These are phyloP conservation scores for Champsocephalus gunnari DNA, from an alignment of 2,797 vertebrate species.

Conservation along the genomic window DNA sequence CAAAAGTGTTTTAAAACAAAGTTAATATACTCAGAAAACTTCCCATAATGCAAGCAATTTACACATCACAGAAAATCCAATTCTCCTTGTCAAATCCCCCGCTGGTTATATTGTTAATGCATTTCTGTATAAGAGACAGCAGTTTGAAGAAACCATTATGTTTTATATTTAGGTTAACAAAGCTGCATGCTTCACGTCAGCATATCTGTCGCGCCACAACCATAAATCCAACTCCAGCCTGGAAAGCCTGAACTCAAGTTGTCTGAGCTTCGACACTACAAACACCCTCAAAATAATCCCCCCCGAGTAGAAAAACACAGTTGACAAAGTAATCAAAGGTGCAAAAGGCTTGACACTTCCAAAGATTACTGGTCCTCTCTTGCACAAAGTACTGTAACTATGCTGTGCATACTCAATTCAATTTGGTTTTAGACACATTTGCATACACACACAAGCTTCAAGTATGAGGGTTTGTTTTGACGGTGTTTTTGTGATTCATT, in stretches of 20 bases:
- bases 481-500: background rate
- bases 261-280: constrained; percentile 19
- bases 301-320: constrained; percentile 27
- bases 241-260: constrained; percentile 24
- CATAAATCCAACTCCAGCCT: constrained; percentile 23
- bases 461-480: background rate
- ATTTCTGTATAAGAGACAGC: constrained; percentile 9
- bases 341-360: constrained; percentile 34
- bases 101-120: background rate
- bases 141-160: background rate
- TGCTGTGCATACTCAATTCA: background rate
- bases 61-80: background rate
- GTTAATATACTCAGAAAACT: background rate
- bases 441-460: background rate
- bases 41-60: background rate
- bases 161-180: constrained; percentile 14
- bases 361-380: background rate
- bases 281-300: constrained; percentile 43
- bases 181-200: constrained; percentile 21
- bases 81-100: background rate
- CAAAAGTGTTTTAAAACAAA: background rate
- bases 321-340: constrained; percentile 38
- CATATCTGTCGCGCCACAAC: constrained; percentile 30
- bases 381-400: constrained; percentile 15
- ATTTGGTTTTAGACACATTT: constrained; percentile 17